Evolutionary conservation across 2,888 invertebrate species (phyloP).

Genomic region (Tanaodytes sp.): DNA sequence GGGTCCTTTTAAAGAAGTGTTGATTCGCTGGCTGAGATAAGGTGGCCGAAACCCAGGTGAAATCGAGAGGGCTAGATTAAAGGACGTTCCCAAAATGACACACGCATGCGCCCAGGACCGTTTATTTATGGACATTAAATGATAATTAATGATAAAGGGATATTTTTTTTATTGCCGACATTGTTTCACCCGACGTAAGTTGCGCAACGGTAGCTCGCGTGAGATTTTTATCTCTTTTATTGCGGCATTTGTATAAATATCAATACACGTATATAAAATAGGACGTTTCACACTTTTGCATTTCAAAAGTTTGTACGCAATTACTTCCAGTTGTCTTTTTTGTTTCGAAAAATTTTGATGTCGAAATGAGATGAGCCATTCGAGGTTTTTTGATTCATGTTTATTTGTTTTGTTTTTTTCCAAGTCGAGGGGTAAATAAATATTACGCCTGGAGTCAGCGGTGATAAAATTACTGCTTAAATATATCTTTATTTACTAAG

Average conservation of each 20-base stretch:
- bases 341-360: no score
- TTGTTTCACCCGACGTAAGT: slow-evolving; percentile 7
- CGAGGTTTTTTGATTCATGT: no score
- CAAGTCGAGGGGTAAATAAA: no score
- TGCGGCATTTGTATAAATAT: no score
- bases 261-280: no score
- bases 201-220: slow-evolving; percentile 7
- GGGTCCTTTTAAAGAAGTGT: slow-evolving; percentile 55
- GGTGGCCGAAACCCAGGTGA: slow-evolving; percentile 56
- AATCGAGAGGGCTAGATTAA: slow-evolving; percentile 55
- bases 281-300: no score
- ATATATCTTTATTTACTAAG: slow-evolving; percentile 32
- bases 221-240: no score
- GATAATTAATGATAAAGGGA: slow-evolving; percentile 30
- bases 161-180: slow-evolving; percentile 5
- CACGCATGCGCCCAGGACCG: slow-evolving; percentile 2
- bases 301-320: no score
- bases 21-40: slow-evolving; percentile 63
- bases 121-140: slow-evolving; percentile 32
- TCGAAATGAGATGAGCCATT: no score
- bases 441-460: no score
- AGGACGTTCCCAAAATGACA: slow-evolving; percentile 19
- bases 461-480: background rate
- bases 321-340: no score
- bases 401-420: no score